These are phyloP conservation scores for Philantomba maxwellii DNA, from an alignment of 2,113 vertebrate genomes.

Conservation along the genomic window DNA sequence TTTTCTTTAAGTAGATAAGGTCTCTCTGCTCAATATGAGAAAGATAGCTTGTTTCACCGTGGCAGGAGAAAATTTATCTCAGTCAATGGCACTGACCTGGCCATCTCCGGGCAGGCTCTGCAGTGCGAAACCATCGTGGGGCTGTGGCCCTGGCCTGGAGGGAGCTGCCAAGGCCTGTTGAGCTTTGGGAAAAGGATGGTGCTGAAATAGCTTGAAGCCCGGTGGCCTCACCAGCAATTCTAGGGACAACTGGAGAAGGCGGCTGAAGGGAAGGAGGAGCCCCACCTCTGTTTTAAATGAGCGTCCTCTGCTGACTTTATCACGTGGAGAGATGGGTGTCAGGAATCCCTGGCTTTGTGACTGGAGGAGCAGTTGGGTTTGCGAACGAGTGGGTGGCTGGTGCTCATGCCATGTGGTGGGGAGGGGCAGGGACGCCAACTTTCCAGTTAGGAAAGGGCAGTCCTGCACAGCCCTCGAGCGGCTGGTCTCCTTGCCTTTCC, in stretches of 20 bases:
- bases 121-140: accelerated
- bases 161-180: neutral
- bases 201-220: neutral
- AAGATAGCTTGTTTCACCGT: neutral
- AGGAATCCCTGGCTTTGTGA: neutral
- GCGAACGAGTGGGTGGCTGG: neutral
- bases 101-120: neutral
- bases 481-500: neutral
- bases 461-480: accelerated
- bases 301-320: neutral
- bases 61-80: neutral
- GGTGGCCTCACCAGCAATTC: neutral
- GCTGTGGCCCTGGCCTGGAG: neutral
- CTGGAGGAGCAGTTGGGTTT: neutral
- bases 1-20: neutral
- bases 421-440: neutral
- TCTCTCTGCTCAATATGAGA: neutral
- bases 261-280: neutral
- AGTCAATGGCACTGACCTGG: accelerated
- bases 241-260: neutral
- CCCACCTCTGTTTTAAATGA: neutral
- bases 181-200: no score
- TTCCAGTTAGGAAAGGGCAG: neutral
- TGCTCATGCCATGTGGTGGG: neutral
- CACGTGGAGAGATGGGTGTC: neutral